Evolutionary conservation across 2,888 invertebrate species (phyloP), one percentile per base, ranked within the genome.

Genomic region (Timema cristinae): DNA sequence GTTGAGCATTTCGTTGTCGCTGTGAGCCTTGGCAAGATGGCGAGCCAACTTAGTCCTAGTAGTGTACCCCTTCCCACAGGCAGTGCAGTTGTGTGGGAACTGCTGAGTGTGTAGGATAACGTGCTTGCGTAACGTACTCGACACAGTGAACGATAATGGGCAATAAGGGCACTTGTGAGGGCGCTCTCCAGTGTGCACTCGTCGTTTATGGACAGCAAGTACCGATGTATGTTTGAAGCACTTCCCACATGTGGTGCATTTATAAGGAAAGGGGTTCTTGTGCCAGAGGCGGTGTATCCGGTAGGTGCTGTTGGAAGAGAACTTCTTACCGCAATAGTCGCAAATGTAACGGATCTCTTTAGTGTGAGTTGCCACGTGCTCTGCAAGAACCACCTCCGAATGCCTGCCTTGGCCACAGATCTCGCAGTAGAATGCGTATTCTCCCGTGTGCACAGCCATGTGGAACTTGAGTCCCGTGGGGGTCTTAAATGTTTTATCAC

Each of bases 81-180:
- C 59, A 15, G 73, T 66, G 69, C 78, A 77, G 13, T 68, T 72
- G 67, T 75, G 74, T 6, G 77, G 76, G 54, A 74, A 77, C 47
- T 76, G 70, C 10, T 75, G 73, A 5, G 77, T 77, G 69, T 77
- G 77, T 13, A 77, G 69, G 16, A 76, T 81, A 73, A 84, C 77
- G 76, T 85, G 84, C 54, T 80, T 80, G 75, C 84, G 84, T 66
- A 83, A 79, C 10, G 83, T 82, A 67, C 82, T 81, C 16, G 83
- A 81, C 76, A 80, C 78, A 68, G 83, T 83, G 76, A 82, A 82
- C 1, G 82, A 79, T 75, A 84, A 83, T 9, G 80, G 75, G 74
- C 85, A 85, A 77, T 81, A 80, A 13, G 80, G 81, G 75, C 84
- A 85, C 72, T 81, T 80, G 77, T 84, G 84, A 0, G 82, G 82